Base-by-base conservation (phyloP, 2,113 vertebrate species). In the Pangasianodon hypophthalmus region DNA sequence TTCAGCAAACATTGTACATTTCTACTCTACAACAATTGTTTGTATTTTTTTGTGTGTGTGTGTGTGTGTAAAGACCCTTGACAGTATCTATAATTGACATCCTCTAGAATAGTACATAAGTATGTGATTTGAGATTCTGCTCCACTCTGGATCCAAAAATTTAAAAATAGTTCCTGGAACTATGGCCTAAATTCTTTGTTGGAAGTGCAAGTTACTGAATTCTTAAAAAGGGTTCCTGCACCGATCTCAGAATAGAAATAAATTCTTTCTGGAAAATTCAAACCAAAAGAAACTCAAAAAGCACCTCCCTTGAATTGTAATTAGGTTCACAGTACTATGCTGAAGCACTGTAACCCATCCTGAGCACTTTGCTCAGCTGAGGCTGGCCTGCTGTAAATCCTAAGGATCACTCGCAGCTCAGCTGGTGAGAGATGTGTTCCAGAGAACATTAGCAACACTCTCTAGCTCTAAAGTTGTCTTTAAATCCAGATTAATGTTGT, bases 321-420 rank as follows among this genome's bases (percentile, higher is more conserved):
- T 48, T 67, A 46, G 64, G 54, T 84, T 60, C 79, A 84, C 85
- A 84, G 19, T 41, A 87, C 44, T 75, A 29, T 26, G 71, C 7
- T 46, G 54, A 24, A 7, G 77, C 77, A 80, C 26, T 50, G 26
- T 80, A 50, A 29, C 26, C 46, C 13, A n/a, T 8, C 13, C 77
- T 50, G 26, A 80, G 48, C 46, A 80, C 77, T 50, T 50, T 6
- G 26, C 48, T 80, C 77, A 11, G n/a, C n/a, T 83, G 81, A 83
- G 54, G 50, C 81, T 41, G 32, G 52, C 54, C 32, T 37, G 54
- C 81, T 58, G 50, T 26, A 83, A 83, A 83, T 58, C 81, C 54
- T 56, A 21, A 56, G 81, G n/a, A 58, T 83, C 81, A 83, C 16
- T 56, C 32, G 1, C 52, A 58, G 81, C 54, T 83, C 32, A 56